phyloP scores from a whole-genome alignment of 2,797 vertebrate genomes.

The Australoheros facetus region DNA sequence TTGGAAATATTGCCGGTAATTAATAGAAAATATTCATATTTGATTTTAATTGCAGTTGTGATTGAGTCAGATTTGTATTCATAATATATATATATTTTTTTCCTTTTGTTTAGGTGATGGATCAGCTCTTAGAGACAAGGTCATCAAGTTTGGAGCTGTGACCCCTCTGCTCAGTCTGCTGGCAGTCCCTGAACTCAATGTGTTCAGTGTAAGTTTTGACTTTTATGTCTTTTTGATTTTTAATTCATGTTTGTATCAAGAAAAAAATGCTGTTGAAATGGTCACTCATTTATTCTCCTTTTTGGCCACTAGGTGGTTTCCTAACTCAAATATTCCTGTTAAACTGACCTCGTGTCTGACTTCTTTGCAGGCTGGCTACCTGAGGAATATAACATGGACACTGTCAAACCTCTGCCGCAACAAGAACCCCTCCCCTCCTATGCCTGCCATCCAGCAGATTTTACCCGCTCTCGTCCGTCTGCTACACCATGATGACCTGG shows the following conservation, averaged over 20 bases:
- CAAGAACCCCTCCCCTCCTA: slow-evolving; percentile 93
- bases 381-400: slow-evolving; percentile 96
- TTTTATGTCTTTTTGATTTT: background rate
- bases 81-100: background rate
- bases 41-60: background rate
- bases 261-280: background rate
- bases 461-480: slow-evolving; percentile 89
- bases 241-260: background rate
- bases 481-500: slow-evolving; percentile 87
- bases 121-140: slow-evolving; percentile 88
- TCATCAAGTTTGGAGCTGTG: slow-evolving; percentile 94
- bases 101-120: slow-evolving; percentile 87
- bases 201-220: slow-evolving; percentile 83
- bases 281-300: rapidly evolving
- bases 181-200: slow-evolving; percentile 88
- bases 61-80: background rate
- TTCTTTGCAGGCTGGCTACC: slow-evolving; percentile 85
- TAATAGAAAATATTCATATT: background rate
- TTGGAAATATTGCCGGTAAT: slow-evolving; percentile 97
- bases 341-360: background rate
- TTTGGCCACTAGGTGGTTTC: slow-evolving; percentile 51
- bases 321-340: background rate
- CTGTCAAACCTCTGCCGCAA: slow-evolving; percentile 98
- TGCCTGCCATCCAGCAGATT: slow-evolving; percentile 88
- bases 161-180: slow-evolving; percentile 88